These are phyloP conservation scores for Thereva nobilitata DNA, from an alignment of 2,888 invertebrate species.

Conservation along the genomic window DNA sequence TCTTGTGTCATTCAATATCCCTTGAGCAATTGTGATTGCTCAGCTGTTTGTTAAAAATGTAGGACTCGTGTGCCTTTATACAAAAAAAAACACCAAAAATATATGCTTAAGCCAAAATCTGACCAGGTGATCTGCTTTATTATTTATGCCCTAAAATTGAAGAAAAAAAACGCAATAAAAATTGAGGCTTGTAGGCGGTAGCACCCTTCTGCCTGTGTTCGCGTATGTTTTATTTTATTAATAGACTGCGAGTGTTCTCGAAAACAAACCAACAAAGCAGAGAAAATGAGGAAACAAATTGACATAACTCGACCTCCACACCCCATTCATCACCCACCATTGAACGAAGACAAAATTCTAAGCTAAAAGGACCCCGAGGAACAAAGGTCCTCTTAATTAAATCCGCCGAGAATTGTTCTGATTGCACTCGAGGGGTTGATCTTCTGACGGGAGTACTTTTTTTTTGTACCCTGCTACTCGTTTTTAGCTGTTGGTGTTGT, in stretches of 20 bases:
- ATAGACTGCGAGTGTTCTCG: conserved; percentile 2
- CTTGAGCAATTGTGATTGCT: no score
- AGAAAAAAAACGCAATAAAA: no score
- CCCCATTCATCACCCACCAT: conserved; percentile 27
- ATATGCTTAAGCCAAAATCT: no score
- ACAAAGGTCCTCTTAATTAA: conserved; percentile 43
- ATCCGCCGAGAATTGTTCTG: conserved; percentile 43
- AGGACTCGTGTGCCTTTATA: no score
- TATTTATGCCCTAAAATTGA: no score
- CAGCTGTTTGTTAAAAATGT: no score
- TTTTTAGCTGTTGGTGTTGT: background rate
- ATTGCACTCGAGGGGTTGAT: conserved; percentile 43
- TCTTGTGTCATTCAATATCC: no score
- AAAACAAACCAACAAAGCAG: conserved; percentile 24
- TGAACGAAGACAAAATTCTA: conserved; percentile 30
- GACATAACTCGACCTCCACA: conserved; percentile 23
- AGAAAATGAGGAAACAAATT: conserved; percentile 32
- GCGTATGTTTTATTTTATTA: background rate
- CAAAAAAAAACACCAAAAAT: no score
- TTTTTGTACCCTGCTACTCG: conserved; percentile 23
- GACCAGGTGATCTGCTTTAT: no score
- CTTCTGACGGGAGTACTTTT: conserved; percentile 37
- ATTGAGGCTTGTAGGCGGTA: no score
- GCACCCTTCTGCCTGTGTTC: no score
- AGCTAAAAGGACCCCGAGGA: conserved; percentile 33